Base-by-base conservation (phyloP, 2,888 invertebrate species). In the Amorpha juglandis region DNA sequence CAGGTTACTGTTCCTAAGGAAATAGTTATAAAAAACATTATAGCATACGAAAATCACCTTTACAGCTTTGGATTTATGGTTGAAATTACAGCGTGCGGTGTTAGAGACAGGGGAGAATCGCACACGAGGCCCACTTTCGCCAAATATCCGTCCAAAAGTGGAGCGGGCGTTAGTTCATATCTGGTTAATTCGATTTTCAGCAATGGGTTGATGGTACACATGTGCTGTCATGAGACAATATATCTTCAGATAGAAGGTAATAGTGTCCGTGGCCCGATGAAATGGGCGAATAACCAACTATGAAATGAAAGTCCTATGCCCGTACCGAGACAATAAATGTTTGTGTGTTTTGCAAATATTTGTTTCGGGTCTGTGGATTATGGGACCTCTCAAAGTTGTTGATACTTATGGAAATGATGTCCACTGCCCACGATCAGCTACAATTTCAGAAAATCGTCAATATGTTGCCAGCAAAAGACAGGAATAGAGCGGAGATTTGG, bases 171-270 rank as follows among this genome's bases (percentile, higher is more conserved):
- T 84, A 74, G 83, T 84, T 83, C 79, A 81, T 82, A 78, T 82
- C 82, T 81, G 81, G 78, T 77, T 84, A 82, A 84, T 81, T 77
- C 77, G 84, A 84, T 82, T 84, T 85, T 84, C 79, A 76, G 81
- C 72, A 73, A 76, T 78, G 75, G 79, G 68, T 70, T 33, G 51
- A 9, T 19, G 21, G 12, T 19, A 19, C 51, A n/a, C 45, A 33
- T 50, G 52, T 6, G 14, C 27, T 27, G n/a, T 45, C 50, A 50
- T 52, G 38, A 16, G 6, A 42, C n/a, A 62, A 65, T 14, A 19
- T 16, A 45, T 63, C 63, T 53, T 35, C 19, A 19, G 63, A 66
- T 38, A 16, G 2, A 38, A 9, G n/a, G 1, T 38, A 4, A 27
- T 27, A 1, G 4, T 27, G 2, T 4, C 4, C 27, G 4, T n/a